Base-by-base conservation (phyloP, 2,888 invertebrate species). In the Pheosia gnoma region DNA sequence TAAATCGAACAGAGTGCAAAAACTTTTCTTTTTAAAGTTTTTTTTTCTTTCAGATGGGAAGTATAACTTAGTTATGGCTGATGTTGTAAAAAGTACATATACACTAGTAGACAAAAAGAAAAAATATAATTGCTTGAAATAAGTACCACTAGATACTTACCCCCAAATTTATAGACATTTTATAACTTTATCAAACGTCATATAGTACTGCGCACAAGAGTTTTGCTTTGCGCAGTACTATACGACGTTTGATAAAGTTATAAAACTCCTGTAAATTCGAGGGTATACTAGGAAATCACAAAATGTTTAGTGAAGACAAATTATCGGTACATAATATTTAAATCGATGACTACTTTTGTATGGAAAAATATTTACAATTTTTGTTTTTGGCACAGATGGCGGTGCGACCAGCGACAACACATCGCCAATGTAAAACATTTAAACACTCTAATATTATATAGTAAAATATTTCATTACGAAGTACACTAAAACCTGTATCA, bases 381-480 rank as follows among this genome's bases (percentile, higher is more conserved):
- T 53, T 52, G 52, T 13, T 79, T 89, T 93, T 93, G 93, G 93
- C 93, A 93, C 93, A 89, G 86, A 84, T 87, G 85, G 84, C 83
- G 90, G 89, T 89, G 86, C 85, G 74, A 74, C 73, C 78, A 79
- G 86, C 83, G 76, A 83, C 81, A 45, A 36, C 56, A 56, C 56
- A 45, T 45, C 57, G 45, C 45, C 57, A 57, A 54, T 54, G 77
- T 82, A 81, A 82, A 83, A 80, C 73, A 76, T 25, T 80, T 77
- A 79, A 77, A 76, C 69, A 74, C 71, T 82, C 75, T 73, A 81
- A 82, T 81, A 83, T 82, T 78, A 76, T 69, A 81, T 82, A 84
- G 79, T 85, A 86, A 86, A 86, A 83, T 84, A 86, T 83, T 81
- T 82, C 80, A 82, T 87, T 55, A 55, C 39, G 13, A 85, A 84